These are phyloP conservation scores for Nymphalis io DNA, from an alignment of 1,140 invertebrate species.

Conservation along the genomic window DNA sequence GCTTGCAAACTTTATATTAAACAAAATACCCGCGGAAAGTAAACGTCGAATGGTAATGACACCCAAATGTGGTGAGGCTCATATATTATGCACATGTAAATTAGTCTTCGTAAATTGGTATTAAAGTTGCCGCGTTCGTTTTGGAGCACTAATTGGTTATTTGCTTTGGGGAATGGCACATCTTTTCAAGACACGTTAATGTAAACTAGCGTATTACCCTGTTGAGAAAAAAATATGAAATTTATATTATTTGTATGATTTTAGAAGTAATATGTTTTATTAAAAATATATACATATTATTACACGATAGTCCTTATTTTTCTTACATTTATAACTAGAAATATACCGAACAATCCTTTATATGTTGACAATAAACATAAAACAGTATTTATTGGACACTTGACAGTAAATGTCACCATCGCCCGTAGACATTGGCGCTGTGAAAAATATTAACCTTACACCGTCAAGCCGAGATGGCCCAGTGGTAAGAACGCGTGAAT, in stretches of 20 bases:
- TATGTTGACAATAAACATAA: too few species aligned
- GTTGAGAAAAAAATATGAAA: neutral
- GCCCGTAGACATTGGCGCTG: too few species aligned
- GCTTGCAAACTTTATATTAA: neutral
- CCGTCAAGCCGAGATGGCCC: too few species aligned
- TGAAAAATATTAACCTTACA: too few species aligned
- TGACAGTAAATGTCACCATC: too few species aligned
- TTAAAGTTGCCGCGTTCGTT: conserved; percentile 23
- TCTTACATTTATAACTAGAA: too few species aligned
- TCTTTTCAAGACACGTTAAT: neutral
- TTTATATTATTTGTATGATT: neutral
- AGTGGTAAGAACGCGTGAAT: too few species aligned
- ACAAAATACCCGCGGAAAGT: neutral
- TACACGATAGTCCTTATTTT: too few species aligned
- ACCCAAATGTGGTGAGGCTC: conserved; percentile 15
- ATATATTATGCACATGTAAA: conserved; percentile 31
- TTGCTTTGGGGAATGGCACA: conserved; percentile 17
- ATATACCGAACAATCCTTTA: too few species aligned
- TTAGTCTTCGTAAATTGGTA: conserved; percentile 27
- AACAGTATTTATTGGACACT: too few species aligned
- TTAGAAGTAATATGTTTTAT: too few species aligned
- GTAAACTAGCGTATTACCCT: neutral
- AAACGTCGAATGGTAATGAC: conserved; percentile 19
- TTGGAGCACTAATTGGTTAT: conserved; percentile 31
- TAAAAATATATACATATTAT: too few species aligned